These are phyloP conservation scores for Pempheris klunzingeri DNA, from an alignment of 2,797 vertebrate species.

Conservation along the genomic window DNA sequence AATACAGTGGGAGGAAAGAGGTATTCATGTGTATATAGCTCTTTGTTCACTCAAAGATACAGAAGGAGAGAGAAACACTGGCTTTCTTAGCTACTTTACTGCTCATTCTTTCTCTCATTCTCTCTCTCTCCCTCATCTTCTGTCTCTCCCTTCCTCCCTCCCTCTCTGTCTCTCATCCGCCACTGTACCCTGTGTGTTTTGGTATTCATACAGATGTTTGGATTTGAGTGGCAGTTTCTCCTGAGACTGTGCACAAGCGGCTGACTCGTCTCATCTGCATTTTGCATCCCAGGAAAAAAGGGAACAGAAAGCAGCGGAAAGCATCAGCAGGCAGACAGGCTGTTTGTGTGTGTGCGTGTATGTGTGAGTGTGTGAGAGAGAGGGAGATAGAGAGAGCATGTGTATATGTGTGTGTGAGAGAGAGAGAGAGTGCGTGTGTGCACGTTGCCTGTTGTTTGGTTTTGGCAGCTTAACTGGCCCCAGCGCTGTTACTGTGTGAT, in stretches of 20 bases:
- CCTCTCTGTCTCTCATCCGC: constrained; percentile 67
- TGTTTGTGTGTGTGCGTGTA: constrained; percentile 29
- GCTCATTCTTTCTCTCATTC: constrained; percentile 67
- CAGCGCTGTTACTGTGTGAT: constrained; percentile 74
- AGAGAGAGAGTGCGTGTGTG: constrained; percentile 6
- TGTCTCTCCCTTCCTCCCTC: constrained; percentile 47
- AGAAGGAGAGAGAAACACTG: constrained; percentile 71
- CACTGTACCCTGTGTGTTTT: constrained; percentile 80
- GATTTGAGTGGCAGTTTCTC: constrained; percentile 86
- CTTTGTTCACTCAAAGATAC: constrained; percentile 81
- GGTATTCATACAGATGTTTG: constrained; percentile 86
- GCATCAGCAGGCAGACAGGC: constrained; percentile 69
- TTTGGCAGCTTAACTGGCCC: constrained; percentile 78
- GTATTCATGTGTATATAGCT: constrained; percentile 79
- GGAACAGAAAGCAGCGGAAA: constrained; percentile 73
- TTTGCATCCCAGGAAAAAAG: constrained; percentile 85
- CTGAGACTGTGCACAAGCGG: constrained; percentile 82
- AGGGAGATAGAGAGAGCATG: too few species aligned
- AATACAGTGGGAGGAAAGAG: constrained; percentile 80
- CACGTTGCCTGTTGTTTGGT: constrained; percentile 68
- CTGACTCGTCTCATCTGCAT: constrained; percentile 87
- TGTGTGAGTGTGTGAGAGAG: constrained; percentile 22
- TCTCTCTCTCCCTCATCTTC: not conserved
- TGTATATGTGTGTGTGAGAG: constrained; percentile 25
- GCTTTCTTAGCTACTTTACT: constrained; percentile 76